Evolutionary conservation across 2,888 invertebrate species (phyloP), one percentile per base, ranked within the genome.

Genomic region (Cerceris ruficornis): DNA sequence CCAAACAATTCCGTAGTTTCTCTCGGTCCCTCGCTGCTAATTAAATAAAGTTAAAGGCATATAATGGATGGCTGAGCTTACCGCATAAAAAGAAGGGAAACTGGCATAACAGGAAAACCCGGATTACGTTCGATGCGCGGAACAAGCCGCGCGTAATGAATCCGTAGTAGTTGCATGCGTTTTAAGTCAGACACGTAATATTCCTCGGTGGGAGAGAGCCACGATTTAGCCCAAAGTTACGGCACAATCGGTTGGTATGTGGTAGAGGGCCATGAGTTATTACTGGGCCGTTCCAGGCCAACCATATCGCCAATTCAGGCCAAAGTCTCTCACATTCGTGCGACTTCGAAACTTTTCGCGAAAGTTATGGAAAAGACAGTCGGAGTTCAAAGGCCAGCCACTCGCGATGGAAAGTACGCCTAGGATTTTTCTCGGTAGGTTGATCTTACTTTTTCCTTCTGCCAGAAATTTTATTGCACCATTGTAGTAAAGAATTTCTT

Each of bases 241-340:
- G 61, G 72, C 62, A 75, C 77, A 73, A 83, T 83, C 77, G 75
- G 72, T 60, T 55, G 52, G 64, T 59, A 55, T 52, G 65, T 55
- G 61, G 39, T 66, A 66, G 68, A 72, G 55, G 75, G 67, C 43
- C 68, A 66, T 77, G 73, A 83, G 52, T 83, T 83, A 80, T 77
- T 70, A 54, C 55, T 64, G 89, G 89, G 67, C 88, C 90, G 59
- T 84, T 88, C 67, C 46, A 69, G 58, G 58, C 65, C 68, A 75
- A 75, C 58, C 65, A 74, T 71, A 73, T 81, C 76, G 72, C 68
- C 72, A 74, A 81, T 81, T 80, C 61, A 11, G 69, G 57, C 69
- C 61, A 8, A 58, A 67, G 52, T 14, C 59, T 72, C 59, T 54
- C 43, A 39, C 41, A 39, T 54, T 9, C 13, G 7, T 11, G 39